Evolutionary conservation across 2,113 vertebrate species (phyloP).

Genomic region (Larimichthys crocea): DNA sequence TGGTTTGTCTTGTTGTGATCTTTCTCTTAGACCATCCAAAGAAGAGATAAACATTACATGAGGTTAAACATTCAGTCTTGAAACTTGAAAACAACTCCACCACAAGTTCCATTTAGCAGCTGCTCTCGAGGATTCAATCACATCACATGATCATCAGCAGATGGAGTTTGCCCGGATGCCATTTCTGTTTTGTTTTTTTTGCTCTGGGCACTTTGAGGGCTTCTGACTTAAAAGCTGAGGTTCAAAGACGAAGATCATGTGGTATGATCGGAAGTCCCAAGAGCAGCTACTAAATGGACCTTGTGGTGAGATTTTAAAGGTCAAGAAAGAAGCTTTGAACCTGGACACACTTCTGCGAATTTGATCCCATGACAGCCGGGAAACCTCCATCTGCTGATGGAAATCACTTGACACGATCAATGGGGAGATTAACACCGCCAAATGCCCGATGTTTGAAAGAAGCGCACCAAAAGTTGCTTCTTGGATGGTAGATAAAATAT

Average conservation of each 20-base stretch:
- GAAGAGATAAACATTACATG: too few species aligned
- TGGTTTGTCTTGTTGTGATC: neutral
- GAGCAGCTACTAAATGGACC: neutral
- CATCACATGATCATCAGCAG: neutral
- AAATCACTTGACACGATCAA: neutral
- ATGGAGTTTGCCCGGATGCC: too few species aligned
- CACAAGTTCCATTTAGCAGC: conserved; percentile 3
- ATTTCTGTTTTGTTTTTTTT: neutral
- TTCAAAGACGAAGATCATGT: neutral
- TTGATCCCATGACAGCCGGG: neutral
- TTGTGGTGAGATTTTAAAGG: too few species aligned
- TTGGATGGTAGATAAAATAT: too few species aligned
- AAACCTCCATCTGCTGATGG: neutral
- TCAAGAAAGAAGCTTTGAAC: neutral
- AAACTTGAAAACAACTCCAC: neutral
- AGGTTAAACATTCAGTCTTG: neutral
- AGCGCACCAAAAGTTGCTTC: too few species aligned
- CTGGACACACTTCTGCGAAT: neutral
- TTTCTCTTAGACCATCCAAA: neutral
- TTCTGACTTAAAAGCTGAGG: neutral
- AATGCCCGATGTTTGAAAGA: too few species aligned
- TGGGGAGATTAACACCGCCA: too few species aligned
- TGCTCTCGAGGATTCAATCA: neutral
- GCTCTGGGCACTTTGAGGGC: neutral
- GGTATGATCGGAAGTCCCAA: neutral